Percentiles rank a stretch among this genome's conserved stretches.
These are phyloP conservation scores for Potamilus streckersoni DNA, from an alignment of 1,140 invertebrate genomes.

Conservation along the genomic window DNA sequence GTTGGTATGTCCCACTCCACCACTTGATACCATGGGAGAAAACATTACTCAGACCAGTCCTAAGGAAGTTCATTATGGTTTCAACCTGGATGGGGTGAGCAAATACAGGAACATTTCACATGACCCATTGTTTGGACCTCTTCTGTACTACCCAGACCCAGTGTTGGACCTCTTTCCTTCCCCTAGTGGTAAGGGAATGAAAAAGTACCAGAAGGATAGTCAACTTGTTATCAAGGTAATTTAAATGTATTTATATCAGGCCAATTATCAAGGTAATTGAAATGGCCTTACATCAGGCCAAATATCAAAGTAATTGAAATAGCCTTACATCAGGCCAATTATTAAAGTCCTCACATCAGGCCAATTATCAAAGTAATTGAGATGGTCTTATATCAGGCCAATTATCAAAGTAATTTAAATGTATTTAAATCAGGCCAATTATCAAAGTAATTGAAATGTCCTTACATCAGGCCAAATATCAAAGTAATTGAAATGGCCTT, in stretches of 20 bases:
- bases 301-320: too few species aligned
- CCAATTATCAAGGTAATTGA: too few species aligned
- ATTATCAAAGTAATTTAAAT: too few species aligned
- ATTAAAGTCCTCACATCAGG: too few species aligned
- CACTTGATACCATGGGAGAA: constrained; percentile 30
- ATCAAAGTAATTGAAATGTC: too few species aligned
- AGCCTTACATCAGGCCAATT: too few species aligned
- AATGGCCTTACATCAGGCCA: too few species aligned
- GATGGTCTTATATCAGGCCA: too few species aligned
- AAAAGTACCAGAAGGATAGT: constrained; percentile 42
- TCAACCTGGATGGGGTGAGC: constrained; percentile 53
- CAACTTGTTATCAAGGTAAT: constrained; percentile 51
- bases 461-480: too few species aligned
- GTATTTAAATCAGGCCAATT: too few species aligned
- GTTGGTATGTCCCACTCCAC: constrained; percentile 45
- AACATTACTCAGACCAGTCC: constrained; percentile 54
- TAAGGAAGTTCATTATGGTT: constrained; percentile 57
- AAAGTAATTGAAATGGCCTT: too few species aligned
- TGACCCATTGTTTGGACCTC: constrained; percentile 36
- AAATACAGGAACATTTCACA: constrained; percentile 51
- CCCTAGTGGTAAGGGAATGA: constrained; percentile 33
- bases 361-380: too few species aligned
- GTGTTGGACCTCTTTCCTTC: constrained; percentile 30
- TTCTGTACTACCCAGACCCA: constrained; percentile 59
- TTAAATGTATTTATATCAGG: not conserved